These are phyloP conservation scores for Drosophila miranda DNA, from an alignment of 1,140 invertebrate species.

Conservation along the genomic window DNA sequence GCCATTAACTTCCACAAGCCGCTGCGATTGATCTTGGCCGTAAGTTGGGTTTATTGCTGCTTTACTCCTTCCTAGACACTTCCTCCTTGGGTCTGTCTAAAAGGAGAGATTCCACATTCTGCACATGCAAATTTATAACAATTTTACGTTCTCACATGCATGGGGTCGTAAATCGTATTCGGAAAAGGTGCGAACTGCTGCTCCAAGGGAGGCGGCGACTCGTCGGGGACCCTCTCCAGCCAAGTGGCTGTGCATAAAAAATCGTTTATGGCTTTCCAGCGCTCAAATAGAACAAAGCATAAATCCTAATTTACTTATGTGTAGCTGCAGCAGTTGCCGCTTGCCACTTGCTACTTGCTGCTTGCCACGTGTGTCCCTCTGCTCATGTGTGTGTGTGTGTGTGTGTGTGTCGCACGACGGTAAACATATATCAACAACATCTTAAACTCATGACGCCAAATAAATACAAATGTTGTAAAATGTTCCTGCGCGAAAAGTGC, in stretches of 20 bases:
- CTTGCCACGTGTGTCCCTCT: conserved; percentile 13
- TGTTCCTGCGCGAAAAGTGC: conserved; percentile 58
- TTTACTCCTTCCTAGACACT: conserved; percentile 5
- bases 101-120: conserved; percentile 25
- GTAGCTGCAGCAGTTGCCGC: conserved; percentile 58
- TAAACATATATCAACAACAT: conserved; percentile 79
- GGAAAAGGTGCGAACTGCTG: conserved; percentile 68
- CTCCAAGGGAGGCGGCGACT: neutral
- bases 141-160: conserved; percentile 79
- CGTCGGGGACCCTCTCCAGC: conserved; percentile 13
- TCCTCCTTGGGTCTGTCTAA: conserved; percentile 1
- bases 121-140: conserved; percentile 80
- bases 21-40: conserved; percentile 73
- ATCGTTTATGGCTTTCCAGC: conserved; percentile 81
- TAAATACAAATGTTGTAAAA: conserved; percentile 80
- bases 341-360: conserved; percentile 30
- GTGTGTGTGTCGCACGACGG: conserved; percentile 59
- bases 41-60: conserved; percentile 52
- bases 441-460: conserved; percentile 80
- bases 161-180: conserved; percentile 72
- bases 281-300: conserved; percentile 81
- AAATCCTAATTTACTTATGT: conserved; percentile 82
- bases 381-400: neutral
- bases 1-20: conserved; percentile 75
- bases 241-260: conserved; percentile 80